Conservation (phyloP, 2,113 vertebrate genomes). For the Drymodes brunneopygia region DNA sequence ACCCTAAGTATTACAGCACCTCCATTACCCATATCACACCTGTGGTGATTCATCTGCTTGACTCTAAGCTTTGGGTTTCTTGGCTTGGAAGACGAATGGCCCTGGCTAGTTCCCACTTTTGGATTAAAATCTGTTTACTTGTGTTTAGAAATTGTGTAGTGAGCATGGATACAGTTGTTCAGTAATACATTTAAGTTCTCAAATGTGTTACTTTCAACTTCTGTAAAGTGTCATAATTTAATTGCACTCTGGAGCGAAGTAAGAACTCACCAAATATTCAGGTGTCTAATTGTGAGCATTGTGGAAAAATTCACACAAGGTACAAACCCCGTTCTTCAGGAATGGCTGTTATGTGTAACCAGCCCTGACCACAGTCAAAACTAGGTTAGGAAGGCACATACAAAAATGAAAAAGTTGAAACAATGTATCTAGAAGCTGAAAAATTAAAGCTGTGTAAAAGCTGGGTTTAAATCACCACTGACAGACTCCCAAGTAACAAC, state of each 20-base stretch:
- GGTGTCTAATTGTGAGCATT: background rate
- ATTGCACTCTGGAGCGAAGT: background rate
- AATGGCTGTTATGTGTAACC: fast-evolving
- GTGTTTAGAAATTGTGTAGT: background rate
- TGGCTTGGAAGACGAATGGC: background rate
- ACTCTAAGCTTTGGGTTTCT: background rate
- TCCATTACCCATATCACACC: background rate
- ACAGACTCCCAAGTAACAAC: background rate
- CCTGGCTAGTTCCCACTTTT: background rate
- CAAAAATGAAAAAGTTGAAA: background rate
- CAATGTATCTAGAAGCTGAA: background rate
- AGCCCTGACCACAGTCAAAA: background rate
- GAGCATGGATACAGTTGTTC: background rate
- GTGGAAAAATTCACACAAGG: background rate
- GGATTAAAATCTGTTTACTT: background rate
- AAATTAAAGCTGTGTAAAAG: background rate
- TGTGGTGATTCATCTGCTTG: background rate
- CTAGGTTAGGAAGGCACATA: background rate
- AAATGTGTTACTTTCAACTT: background rate
- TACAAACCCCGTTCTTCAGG: fast-evolving
- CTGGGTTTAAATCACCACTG: background rate
- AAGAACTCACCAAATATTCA: background rate
- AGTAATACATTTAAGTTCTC: background rate
- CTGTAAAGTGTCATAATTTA: background rate
- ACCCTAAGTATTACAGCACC: background rate